Conservation (phyloP, 2,797 vertebrate genomes). For the Pantherophis vulpinus region DNA sequence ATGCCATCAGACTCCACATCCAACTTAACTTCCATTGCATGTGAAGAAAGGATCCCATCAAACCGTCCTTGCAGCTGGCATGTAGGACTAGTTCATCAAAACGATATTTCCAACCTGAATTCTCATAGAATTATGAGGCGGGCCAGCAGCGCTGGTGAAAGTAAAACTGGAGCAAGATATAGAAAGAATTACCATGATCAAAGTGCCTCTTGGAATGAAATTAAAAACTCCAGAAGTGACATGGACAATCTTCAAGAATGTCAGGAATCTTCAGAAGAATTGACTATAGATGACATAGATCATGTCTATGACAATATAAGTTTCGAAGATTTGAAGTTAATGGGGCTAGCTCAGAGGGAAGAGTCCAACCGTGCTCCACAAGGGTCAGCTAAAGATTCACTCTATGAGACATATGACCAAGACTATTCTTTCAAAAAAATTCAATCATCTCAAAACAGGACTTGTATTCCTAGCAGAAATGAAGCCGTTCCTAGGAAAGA, state of each 20-base stretch:
- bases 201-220: constrained; percentile 49
- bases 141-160: constrained; percentile 92
- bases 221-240: constrained; percentile 61
- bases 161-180: constrained; percentile 60
- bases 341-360: constrained; percentile 85
- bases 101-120: constrained; percentile 62
- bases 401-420: constrained; percentile 63
- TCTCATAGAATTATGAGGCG: constrained; percentile 81
- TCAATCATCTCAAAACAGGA: constrained; percentile 42
- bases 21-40: constrained; percentile 66
- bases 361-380: constrained; percentile 53
- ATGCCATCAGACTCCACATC: constrained; percentile 80
- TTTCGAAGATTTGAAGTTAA: constrained; percentile 90
- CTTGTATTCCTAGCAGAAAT: constrained; percentile 45
- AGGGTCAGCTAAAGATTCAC: constrained; percentile 63
- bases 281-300: constrained; percentile 88
- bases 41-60: constrained; percentile 69
- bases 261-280: constrained; percentile 85
- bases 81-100: constrained; percentile 74
- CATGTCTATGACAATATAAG: constrained; percentile 98
- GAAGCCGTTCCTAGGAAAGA: constrained; percentile 61
- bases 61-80: constrained; percentile 94
- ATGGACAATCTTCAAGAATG: constrained; percentile 75
- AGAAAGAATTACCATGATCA: constrained; percentile 58
- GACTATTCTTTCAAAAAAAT: constrained; percentile 61